phyloP scores from a whole-genome alignment of 2,113 vertebrate genomes.

The Taxidea taxus region DNA sequence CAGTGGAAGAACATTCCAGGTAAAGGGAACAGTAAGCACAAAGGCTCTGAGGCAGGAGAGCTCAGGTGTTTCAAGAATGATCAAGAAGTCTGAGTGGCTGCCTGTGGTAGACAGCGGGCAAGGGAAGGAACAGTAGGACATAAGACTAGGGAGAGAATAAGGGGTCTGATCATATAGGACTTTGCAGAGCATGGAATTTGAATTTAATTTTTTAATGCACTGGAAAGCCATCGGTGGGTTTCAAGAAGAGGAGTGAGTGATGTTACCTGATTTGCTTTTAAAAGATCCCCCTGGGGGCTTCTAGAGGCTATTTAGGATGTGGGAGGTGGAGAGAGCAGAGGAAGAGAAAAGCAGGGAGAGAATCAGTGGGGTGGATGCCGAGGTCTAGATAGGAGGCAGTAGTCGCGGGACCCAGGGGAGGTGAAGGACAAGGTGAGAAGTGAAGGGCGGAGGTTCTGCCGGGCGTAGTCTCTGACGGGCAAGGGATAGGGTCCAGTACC shows the following conservation, averaged over 20 bases:
- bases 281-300: background rate
- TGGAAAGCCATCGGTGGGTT: background rate
- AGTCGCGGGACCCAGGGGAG: no score
- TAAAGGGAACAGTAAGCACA: background rate
- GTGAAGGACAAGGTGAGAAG: background rate
- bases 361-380: background rate
- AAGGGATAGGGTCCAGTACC: fast-evolving
- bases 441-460: background rate
- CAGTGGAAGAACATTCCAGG: background rate
- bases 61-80: background rate
- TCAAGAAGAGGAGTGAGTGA: background rate
- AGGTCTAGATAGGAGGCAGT: background rate
- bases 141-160: background rate
- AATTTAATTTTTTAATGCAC: background rate
- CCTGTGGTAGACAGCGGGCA: background rate
- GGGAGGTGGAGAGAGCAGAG: background rate
- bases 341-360: background rate
- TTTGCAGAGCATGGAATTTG: background rate
- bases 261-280: no score
- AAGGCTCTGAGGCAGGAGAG: background rate
- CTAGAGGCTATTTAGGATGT: background rate
- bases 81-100: background rate
- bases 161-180: background rate
- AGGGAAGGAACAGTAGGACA: background rate
- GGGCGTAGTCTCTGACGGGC: fast-evolving